Conservation (phyloP, 2,888 invertebrate species). For the Neuroscelio doddi region DNA sequence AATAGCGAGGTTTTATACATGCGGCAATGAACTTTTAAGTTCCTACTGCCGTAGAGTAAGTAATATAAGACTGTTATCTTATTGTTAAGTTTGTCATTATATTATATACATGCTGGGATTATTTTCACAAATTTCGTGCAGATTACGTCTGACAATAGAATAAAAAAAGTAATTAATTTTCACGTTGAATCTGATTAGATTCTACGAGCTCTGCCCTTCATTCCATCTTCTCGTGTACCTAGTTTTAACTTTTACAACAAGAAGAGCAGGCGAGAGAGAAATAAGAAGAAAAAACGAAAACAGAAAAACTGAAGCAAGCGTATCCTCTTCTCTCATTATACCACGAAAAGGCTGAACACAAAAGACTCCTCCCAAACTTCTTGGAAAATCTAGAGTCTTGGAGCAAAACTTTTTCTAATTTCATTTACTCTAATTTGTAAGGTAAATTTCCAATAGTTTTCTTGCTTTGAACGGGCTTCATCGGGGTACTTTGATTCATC, state of each 20-base stretch:
- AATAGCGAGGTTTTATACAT: no score
- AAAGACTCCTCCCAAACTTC: slow-evolving; percentile 61
- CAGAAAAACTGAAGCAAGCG: slow-evolving; percentile 40
- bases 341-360: slow-evolving; percentile 62
- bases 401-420: slow-evolving; percentile 67
- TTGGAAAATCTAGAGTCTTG: slow-evolving; percentile 58
- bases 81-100: no score
- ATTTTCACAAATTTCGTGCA: no score
- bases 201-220: slow-evolving; percentile 1
- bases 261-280: slow-evolving; percentile 21
- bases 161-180: slow-evolving; percentile 22
- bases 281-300: slow-evolving; percentile 29
- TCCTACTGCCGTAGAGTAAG: no score
- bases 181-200: slow-evolving; percentile 14
- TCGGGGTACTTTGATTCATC: slow-evolving; percentile 58
- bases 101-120: no score
- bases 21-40: no score
- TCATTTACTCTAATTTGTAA: slow-evolving; percentile 69
- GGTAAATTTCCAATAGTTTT: slow-evolving; percentile 69
- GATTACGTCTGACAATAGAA: no score
- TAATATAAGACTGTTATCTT: no score
- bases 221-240: background rate
- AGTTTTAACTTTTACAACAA: slow-evolving; percentile 10
- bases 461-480: slow-evolving; percentile 48
- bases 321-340: slow-evolving; percentile 64